A percentile compares a stretch with the other conserved stretches of the same genome.
Conservation (phyloP, 2,113 vertebrate genomes). For the Panurus biarmicus region DNA sequence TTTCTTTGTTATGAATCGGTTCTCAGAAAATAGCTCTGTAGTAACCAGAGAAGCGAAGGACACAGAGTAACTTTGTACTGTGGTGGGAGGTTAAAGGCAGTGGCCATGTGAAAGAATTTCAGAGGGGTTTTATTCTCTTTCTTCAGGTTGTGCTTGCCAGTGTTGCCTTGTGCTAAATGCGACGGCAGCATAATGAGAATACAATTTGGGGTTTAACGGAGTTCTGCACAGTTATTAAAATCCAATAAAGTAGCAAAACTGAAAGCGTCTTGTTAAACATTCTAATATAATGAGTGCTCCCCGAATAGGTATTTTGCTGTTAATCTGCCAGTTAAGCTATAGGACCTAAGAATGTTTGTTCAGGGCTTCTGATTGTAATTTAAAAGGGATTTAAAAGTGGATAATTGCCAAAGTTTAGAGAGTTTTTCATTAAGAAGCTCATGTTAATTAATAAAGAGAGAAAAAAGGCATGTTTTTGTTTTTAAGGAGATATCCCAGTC, state of each 20-base stretch:
- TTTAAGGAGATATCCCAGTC: not conserved
- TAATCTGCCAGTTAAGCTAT: slow-evolving; percentile 53
- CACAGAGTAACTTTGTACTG: slow-evolving; percentile 83
- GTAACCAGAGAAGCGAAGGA: slow-evolving; percentile 79
- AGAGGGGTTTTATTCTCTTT: slow-evolving; percentile 68
- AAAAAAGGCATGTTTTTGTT: not conserved
- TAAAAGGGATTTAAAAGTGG: slow-evolving; percentile 55
- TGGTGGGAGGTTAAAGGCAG: slow-evolving; percentile 75
- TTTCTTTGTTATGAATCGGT: slow-evolving; percentile 82
- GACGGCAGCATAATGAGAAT: slow-evolving; percentile 2
- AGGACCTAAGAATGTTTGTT: slow-evolving; percentile 41
- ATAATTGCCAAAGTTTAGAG: slow-evolving; percentile 46
- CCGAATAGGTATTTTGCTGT: slow-evolving; percentile 51
- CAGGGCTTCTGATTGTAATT: slow-evolving; percentile 35
- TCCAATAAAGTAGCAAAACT: slow-evolving; percentile 39
- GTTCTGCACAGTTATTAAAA: slow-evolving; percentile 46
- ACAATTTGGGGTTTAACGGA: slow-evolving; percentile 30
- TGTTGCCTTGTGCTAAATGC: slow-evolving; percentile 55
- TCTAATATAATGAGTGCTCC: slow-evolving; percentile 14
- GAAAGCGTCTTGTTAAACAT: slow-evolving; percentile 40
- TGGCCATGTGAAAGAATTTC: slow-evolving; percentile 75
- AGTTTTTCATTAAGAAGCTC: slow-evolving; percentile 13
- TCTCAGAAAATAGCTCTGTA: slow-evolving; percentile 82
- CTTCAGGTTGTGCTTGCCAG: slow-evolving; percentile 60
- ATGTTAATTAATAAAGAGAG: slow-evolving; percentile 20